A percentile compares a stretch with the other conserved stretches of the same genome.
Conservation (phyloP, 2,113 vertebrate species). For the Saccopteryx bilineata region DNA sequence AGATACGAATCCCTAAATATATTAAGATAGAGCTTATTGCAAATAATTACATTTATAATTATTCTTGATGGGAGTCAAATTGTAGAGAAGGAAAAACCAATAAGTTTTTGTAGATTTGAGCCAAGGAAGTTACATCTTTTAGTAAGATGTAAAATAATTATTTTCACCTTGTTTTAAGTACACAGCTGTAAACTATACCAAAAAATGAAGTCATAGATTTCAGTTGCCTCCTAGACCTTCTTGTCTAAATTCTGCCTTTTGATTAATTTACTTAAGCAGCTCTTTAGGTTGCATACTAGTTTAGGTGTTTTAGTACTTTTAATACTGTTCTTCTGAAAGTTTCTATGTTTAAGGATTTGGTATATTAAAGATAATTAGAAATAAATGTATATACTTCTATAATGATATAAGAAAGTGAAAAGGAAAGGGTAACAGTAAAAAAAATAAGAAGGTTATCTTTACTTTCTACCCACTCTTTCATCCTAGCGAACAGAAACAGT, state of each 20-base stretch:
- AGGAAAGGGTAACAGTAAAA: neutral
- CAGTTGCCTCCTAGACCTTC: neutral
- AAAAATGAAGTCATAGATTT: constrained; percentile 9
- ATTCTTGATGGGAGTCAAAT: neutral
- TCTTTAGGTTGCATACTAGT: neutral
- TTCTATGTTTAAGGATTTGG: neutral
- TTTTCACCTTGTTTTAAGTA: constrained; percentile 16
- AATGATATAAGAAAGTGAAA: constrained; percentile 19
- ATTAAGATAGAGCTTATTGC: neutral
- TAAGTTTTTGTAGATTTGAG: constrained; percentile 1
- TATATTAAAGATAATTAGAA: constrained; percentile 16
- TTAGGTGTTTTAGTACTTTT: constrained; percentile 11
- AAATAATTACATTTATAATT: neutral
- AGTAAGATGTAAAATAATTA: constrained; percentile 45
- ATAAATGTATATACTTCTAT: constrained; percentile 33
- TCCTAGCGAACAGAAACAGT: neutral
- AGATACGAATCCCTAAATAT: neutral
- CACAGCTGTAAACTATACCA: neutral
- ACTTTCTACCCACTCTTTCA: constrained; percentile 2
- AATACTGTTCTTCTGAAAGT: neutral
- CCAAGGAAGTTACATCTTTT: constrained; percentile 18
- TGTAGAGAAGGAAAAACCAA: neutral
- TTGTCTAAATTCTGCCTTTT: neutral
- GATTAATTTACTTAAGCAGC: constrained; percentile 15
- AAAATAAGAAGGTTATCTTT: constrained; percentile 17